A percentile compares a stretch with the other conserved stretches of the same genome.
Evolutionary conservation across 1,140 invertebrate species (phyloP).

Genomic region (Wiebesia pumilae): DNA sequence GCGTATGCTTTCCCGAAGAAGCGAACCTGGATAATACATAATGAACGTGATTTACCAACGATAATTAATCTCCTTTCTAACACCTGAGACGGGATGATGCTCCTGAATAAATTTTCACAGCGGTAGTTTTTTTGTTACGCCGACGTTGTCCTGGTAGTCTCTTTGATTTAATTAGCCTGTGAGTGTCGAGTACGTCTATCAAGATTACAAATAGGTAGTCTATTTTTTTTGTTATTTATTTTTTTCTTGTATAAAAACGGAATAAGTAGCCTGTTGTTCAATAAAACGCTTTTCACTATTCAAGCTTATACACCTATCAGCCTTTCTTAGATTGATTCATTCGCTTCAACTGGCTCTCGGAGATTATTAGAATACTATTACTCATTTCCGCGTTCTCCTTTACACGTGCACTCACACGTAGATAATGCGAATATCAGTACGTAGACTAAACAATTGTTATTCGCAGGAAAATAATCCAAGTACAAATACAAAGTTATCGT

Average conservation of each 20-base stretch:
- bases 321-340: no score
- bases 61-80: conserved; percentile 23
- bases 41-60: conserved; percentile 17
- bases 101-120: not conserved
- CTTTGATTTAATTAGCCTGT: not conserved
- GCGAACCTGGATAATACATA: not conserved
- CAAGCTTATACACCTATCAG: no score
- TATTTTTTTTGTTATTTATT: no score
- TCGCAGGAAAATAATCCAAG: not conserved
- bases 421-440: not conserved
- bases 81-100: conserved; percentile 8
- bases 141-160: not conserved
- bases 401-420: not conserved
- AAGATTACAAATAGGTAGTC: no score
- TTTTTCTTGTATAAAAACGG: no score
- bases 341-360: not conserved
- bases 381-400: not conserved
- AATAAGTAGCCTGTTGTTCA: no score
- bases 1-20: not conserved
- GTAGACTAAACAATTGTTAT: not conserved
- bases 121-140: not conserved
- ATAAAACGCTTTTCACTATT: no score
- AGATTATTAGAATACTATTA: conserved; percentile 6
- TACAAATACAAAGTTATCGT: not conserved
- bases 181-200: no score